These are phyloP conservation scores for Hemibagrus guttatus DNA, from an alignment of 2,797 vertebrate species.

Conservation along the genomic window DNA sequence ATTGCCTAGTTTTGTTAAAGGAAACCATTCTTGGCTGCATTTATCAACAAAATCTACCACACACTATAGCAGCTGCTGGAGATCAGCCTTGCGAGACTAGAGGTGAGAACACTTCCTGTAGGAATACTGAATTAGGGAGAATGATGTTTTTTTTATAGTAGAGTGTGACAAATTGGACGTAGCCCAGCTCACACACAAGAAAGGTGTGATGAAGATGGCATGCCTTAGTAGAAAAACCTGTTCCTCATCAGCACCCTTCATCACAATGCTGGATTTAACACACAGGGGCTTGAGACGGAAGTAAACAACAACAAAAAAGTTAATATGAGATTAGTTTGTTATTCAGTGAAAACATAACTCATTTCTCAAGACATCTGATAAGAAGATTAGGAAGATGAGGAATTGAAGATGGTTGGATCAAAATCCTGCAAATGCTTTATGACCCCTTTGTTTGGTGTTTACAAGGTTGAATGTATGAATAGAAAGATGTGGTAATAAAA, in stretches of 20 bases:
- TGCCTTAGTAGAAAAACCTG: not conserved
- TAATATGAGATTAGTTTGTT: not conserved
- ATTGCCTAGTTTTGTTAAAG: not conserved
- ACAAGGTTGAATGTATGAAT: not conserved
- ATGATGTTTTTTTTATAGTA: not conserved
- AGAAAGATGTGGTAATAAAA: not conserved
- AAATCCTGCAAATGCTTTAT: not conserved
- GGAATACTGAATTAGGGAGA: slow-evolving; percentile 1
- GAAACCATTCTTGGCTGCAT: not conserved
- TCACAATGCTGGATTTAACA: not conserved
- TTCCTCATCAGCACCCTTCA: slow-evolving; percentile 27
- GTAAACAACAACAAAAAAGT: not conserved
- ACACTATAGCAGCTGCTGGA: slow-evolving; percentile 7
- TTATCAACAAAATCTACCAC: not conserved
- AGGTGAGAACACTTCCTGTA: slow-evolving; percentile 13
- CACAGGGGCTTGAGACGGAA: not conserved
- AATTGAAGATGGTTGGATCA: not conserved
- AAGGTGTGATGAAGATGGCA: not conserved
- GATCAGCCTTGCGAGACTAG: not conserved
- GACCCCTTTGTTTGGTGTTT: not conserved
- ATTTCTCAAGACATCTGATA: slow-evolving; percentile 43
- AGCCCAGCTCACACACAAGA: not conserved
- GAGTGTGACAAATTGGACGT: not conserved
- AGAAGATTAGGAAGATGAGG: slow-evolving; percentile 28
- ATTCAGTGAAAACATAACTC: slow-evolving; percentile 42